These are phyloP conservation scores for Lasioglossum figueresi DNA, from an alignment of 2,888 invertebrate species.

Conservation along the genomic window DNA sequence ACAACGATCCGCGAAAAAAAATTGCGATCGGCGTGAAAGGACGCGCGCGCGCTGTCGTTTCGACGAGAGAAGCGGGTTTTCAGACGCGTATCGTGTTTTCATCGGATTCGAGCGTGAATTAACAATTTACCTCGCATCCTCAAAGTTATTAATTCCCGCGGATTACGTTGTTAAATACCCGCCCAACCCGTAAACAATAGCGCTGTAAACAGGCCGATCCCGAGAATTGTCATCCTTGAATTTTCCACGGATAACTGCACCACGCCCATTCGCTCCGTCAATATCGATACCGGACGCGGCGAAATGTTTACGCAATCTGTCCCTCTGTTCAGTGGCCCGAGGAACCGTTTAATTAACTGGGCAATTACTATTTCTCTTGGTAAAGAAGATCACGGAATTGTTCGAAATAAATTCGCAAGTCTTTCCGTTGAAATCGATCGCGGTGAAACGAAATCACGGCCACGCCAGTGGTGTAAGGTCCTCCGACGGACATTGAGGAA, in stretches of 20 bases:
- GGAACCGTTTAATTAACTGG: constrained; percentile 14
- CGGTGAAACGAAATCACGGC: not conserved
- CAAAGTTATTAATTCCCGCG: constrained; percentile 25
- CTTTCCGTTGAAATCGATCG: not conserved
- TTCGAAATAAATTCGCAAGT: not conserved
- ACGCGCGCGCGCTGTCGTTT: not conserved
- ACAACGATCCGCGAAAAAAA: not conserved
- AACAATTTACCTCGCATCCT: not conserved
- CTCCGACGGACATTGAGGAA: constrained; percentile 9
- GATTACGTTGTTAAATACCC: constrained; percentile 38
- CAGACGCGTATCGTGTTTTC: not conserved
- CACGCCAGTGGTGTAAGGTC: not conserved
- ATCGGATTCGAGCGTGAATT: constrained; percentile 8
- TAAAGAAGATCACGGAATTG: not conserved
- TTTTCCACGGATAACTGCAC: not conserved
- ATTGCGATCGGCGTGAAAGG: not conserved
- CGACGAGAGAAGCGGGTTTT: not conserved
- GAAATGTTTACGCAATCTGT: not conserved
- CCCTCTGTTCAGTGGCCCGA: not conserved
- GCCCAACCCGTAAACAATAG: constrained; percentile 8
- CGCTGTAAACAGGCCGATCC: not conserved
- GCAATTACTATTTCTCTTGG: not conserved
- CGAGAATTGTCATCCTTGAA: constrained; percentile 27
- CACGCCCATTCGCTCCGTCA: constrained; percentile 6
- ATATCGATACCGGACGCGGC: not conserved